Percentiles rank a stretch among this genome's conserved stretches.
Evolutionary conservation across 2,888 invertebrate genomes (phyloP).

Genomic region (Lithosia quadra): DNA sequence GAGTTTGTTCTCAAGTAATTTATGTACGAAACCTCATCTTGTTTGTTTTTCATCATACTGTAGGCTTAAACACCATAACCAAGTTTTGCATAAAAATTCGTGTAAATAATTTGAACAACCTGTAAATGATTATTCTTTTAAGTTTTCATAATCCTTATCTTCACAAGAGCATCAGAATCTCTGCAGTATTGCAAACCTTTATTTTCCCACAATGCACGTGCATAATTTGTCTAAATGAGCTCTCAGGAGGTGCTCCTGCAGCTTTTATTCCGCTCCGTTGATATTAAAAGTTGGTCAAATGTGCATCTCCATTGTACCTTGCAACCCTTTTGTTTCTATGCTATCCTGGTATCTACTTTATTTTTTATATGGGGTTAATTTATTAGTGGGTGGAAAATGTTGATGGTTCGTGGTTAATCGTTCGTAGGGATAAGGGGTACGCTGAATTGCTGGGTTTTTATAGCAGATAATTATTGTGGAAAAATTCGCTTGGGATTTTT

Average conservation of each 20-base stretch:
- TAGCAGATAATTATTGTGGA: neutral
- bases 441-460: slow-evolving; percentile 2
- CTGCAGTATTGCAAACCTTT: slow-evolving; percentile 33
- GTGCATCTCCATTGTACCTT: slow-evolving; percentile 69
- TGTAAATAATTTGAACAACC: too few species aligned
- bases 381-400: slow-evolving; percentile 35
- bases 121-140: neutral
- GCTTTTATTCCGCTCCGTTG: slow-evolving; percentile 68
- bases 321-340: slow-evolving; percentile 65
- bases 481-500: too few species aligned
- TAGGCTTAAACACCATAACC: too few species aligned
- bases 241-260: slow-evolving; percentile 56
- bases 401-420: slow-evolving; percentile 32
- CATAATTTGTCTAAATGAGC: slow-evolving; percentile 79
- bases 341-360: slow-evolving; percentile 49
- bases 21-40: too few species aligned
- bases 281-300: slow-evolving; percentile 79
- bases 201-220: slow-evolving; percentile 62
- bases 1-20: too few species aligned
- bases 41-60: neutral
- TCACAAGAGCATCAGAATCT: slow-evolving; percentile 18
- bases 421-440: neutral
- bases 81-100: too few species aligned
- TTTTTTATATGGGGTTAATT: slow-evolving; percentile 45
- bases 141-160: neutral